These are phyloP conservation scores for Laticauda laticaudata DNA, from an alignment of 2,113 vertebrate genomes.

Conservation along the genomic window DNA sequence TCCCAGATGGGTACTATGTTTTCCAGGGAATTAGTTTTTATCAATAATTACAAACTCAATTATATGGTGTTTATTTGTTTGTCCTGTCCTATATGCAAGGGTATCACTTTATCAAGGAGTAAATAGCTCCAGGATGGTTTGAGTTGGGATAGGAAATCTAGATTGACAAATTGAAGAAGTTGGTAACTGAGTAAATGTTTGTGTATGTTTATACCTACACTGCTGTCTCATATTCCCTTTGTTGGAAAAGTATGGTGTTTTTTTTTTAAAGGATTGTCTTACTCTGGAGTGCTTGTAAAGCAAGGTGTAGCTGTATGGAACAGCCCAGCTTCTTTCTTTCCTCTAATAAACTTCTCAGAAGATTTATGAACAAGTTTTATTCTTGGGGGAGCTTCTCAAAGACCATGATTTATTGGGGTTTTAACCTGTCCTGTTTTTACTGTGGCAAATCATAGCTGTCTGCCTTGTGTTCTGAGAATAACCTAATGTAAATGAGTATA, in stretches of 20 bases:
- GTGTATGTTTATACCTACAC: background rate
- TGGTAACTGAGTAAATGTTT: background rate
- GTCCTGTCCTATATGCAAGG: background rate
- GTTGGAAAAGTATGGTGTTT: background rate
- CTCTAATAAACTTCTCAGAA: background rate
- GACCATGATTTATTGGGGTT: background rate
- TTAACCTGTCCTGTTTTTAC: background rate
- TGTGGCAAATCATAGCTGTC: background rate
- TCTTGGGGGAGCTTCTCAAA: background rate
- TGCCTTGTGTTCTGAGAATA: background rate
- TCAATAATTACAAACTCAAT: background rate
- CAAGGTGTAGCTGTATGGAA: rapidly evolving
- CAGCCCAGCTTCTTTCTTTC: background rate
- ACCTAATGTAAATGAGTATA: background rate
- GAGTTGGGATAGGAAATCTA: background rate
- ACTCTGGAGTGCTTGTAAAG: background rate
- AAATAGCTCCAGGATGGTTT: background rate
- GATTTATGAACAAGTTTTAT: background rate
- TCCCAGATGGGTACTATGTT: background rate
- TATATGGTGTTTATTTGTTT: background rate
- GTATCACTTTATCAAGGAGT: background rate
- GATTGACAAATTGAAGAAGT: background rate
- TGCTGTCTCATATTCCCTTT: background rate
- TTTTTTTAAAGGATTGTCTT: background rate
- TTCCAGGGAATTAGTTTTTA: background rate